Evolutionary conservation across 2,113 vertebrate genomes (phyloP).

Genomic region (Rhinoptilus africanus): DNA sequence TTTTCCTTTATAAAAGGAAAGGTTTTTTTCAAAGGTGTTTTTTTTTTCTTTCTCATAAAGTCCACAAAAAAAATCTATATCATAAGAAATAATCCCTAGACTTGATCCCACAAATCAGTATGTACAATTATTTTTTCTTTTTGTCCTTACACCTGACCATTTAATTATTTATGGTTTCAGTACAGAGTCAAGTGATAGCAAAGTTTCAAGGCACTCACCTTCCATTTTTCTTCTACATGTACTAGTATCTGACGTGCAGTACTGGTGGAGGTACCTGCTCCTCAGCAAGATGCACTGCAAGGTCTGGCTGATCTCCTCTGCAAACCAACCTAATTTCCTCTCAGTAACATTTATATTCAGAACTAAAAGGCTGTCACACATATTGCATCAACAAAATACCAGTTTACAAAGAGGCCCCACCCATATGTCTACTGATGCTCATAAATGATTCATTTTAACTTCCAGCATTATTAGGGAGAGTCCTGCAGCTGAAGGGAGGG

Average conservation of each 20-base stretch:
- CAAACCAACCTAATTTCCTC: conserved; percentile 29
- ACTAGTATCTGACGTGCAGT: background rate
- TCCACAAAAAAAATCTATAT: background rate
- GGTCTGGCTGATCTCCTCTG: conserved; percentile 24
- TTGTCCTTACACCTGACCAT: background rate
- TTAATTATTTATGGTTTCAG: background rate
- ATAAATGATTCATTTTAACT: conserved; percentile 70
- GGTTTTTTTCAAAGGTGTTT: background rate
- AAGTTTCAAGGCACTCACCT: conserved; percentile 51
- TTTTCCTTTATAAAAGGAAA: background rate
- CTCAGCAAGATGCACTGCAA: background rate
- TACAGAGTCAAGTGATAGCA: background rate
- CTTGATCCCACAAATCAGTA: background rate
- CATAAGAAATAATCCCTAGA: background rate
- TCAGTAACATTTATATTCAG: conserved; percentile 64
- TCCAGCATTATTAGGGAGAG: conserved; percentile 47
- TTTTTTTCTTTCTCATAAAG: background rate
- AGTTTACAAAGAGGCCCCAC: conserved; percentile 54
- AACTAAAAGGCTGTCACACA: conserved; percentile 51
- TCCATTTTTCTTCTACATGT: conserved; percentile 59
- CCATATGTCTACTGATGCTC: conserved; percentile 60
- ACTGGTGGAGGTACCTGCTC: background rate
- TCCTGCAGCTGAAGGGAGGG: background rate
- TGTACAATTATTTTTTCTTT: background rate
- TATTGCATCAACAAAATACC: conserved; percentile 63